Conservation (phyloP, 2,797 vertebrate species). For the Amniataba percoides region DNA sequence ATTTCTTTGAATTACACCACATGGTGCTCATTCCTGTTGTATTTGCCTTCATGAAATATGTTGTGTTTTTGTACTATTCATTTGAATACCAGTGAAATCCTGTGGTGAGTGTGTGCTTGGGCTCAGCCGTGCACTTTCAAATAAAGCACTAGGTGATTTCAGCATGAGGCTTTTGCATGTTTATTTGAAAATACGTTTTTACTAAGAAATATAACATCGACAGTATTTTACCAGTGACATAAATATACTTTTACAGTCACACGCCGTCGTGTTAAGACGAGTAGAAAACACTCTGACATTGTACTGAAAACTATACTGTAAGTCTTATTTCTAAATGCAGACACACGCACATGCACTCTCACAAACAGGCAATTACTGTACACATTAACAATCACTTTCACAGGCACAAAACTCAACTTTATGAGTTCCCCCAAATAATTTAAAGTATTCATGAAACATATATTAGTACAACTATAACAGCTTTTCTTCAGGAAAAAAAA, state of each 20-base stretch:
- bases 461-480: slow-evolving; percentile 4
- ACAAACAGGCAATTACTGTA: slow-evolving; percentile 7
- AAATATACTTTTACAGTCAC: slow-evolving; percentile 37
- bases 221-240: slow-evolving; percentile 51
- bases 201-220: slow-evolving; percentile 55
- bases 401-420: slow-evolving; percentile 45
- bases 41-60: slow-evolving; percentile 28
- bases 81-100: slow-evolving; percentile 17
- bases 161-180: slow-evolving; percentile 35
- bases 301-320: slow-evolving; percentile 33
- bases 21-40: slow-evolving; percentile 17
- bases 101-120: not conserved
- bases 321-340: not conserved
- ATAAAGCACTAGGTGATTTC: slow-evolving; percentile 62
- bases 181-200: slow-evolving; percentile 71
- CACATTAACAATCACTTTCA: slow-evolving; percentile 48
- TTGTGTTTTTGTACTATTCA: slow-evolving; percentile 48
- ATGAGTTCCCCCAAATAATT: slow-evolving; percentile 34
- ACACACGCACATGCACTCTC: not conserved
- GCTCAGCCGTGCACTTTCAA: slow-evolving; percentile 33
- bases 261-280: slow-evolving; percentile 24
- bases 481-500: not conserved
- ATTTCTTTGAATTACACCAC: slow-evolving; percentile 7
- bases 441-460: slow-evolving; percentile 20
- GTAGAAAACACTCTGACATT: slow-evolving; percentile 55